These are phyloP conservation scores for Eriosoma lanigerum DNA, from an alignment of 1,140 invertebrate species.

Conservation along the genomic window DNA sequence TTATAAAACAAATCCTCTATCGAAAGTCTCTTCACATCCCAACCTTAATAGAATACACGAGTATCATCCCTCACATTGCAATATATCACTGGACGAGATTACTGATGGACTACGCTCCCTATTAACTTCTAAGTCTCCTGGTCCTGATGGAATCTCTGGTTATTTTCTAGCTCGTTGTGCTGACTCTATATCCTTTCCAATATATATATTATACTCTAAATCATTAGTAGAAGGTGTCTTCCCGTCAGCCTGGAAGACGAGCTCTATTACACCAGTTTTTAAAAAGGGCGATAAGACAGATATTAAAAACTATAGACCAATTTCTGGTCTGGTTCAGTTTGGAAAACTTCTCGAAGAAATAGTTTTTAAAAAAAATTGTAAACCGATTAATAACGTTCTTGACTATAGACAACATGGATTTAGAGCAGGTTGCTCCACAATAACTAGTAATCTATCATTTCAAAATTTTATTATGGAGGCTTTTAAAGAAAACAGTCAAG, in stretches of 20 bases:
- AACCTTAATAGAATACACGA: no score
- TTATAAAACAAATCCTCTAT: no score
- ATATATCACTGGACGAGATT: no score
- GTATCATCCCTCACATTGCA: no score
- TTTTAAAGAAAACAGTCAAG: no score
- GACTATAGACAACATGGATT: no score
- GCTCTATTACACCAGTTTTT: slow-evolving; percentile 26
- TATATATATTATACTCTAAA: not conserved
- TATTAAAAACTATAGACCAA: slow-evolving; percentile 45
- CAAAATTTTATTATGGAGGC: no score
- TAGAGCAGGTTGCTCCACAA: not conserved
- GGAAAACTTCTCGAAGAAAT: slow-evolving; percentile 11
- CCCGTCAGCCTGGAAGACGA: not conserved
- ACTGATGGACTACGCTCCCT: no score
- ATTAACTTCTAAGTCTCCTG: no score
- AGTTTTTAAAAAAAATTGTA: not conserved
- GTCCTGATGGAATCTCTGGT: no score
- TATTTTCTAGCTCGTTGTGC: not conserved
- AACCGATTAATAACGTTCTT: no score
- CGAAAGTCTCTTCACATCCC: no score
- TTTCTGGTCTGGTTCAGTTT: not conserved
- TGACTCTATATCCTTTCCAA: not conserved
- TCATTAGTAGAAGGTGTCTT: not conserved
- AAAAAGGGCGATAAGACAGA: slow-evolving; percentile 25
- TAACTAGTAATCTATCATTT: not conserved